Conservation (phyloP, 2,113 vertebrate genomes). For the Chelonoidis abingdonii region DNA sequence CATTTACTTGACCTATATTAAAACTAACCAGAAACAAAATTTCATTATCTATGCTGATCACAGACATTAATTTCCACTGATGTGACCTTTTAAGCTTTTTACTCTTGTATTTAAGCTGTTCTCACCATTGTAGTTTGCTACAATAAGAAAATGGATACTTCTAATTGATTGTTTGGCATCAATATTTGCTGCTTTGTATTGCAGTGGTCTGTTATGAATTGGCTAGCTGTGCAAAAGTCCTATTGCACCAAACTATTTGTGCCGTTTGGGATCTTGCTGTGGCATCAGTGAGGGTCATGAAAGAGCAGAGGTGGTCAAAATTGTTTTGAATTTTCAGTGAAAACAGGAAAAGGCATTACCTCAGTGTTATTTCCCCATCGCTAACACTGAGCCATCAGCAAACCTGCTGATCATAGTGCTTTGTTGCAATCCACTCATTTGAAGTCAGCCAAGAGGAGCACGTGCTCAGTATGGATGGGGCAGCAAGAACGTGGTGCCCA, state of each 20-base stretch:
- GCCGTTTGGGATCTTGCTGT: neutral
- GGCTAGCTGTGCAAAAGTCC: neutral
- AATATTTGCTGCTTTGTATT: neutral
- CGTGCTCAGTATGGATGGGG: neutral
- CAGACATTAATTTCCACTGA: constrained; percentile 12
- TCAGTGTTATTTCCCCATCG: neutral
- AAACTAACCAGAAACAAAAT: constrained; percentile 36
- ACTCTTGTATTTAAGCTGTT: neutral
- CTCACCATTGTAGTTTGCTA: neutral
- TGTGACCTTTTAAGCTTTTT: constrained; percentile 4
- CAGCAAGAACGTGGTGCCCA: neutral
- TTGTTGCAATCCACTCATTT: neutral
- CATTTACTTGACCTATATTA: constrained; percentile 44
- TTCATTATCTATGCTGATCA: constrained; percentile 17
- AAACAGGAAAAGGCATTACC: neutral
- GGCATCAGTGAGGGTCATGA: neutral
- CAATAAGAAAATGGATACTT: neutral
- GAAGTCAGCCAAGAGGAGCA: neutral
- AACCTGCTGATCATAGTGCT: neutral
- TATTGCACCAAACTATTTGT: neutral
- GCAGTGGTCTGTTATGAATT: neutral
- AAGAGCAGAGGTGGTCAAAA: neutral
- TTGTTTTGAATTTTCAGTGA: neutral
- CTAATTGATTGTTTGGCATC: neutral
- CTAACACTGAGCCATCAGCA: neutral